These are phyloP conservation scores for Steinernema carpocapsae DNA, from an alignment of 2,888 invertebrate genomes.

Conservation along the genomic window DNA sequence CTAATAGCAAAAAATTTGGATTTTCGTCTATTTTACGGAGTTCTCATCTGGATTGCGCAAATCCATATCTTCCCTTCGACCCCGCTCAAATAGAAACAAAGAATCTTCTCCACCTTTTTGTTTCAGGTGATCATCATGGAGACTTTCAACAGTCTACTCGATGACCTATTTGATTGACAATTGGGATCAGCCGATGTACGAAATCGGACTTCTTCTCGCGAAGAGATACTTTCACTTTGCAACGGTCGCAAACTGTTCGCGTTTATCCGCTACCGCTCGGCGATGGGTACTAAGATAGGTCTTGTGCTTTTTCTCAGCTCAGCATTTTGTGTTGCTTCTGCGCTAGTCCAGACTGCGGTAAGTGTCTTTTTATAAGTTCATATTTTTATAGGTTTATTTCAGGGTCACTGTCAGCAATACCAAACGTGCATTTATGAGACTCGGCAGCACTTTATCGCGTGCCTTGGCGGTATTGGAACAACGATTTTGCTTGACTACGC, in stretches of 20 bases:
- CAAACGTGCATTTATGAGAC: constrained; percentile 29
- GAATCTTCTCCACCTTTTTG: constrained; percentile 21
- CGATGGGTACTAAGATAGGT: not conserved
- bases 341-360: not conserved
- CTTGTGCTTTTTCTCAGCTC: not conserved
- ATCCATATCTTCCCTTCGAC: not conserved
- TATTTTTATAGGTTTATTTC: not conserved
- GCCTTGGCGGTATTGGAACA: constrained; percentile 13
- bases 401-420: constrained; percentile 28
- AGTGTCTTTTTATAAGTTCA: not conserved
- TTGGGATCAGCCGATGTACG: constrained; percentile 14
- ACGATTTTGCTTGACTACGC: constrained; percentile 13
- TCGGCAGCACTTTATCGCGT: constrained; percentile 19
- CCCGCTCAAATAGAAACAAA: constrained; percentile 16
- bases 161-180: constrained; percentile 33
- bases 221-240: constrained; percentile 30
- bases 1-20: too few species aligned
- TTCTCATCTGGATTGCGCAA: too few species aligned
- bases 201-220: constrained; percentile 26
- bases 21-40: too few species aligned
- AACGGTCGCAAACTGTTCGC: not conserved
- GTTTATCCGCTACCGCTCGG: not conserved
- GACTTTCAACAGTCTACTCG: constrained; percentile 27
- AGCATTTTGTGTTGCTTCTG: not conserved
- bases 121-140: constrained; percentile 29